phyloP scores from a whole-genome alignment of 2,888 invertebrate species.

The Pollenia labialis region DNA sequence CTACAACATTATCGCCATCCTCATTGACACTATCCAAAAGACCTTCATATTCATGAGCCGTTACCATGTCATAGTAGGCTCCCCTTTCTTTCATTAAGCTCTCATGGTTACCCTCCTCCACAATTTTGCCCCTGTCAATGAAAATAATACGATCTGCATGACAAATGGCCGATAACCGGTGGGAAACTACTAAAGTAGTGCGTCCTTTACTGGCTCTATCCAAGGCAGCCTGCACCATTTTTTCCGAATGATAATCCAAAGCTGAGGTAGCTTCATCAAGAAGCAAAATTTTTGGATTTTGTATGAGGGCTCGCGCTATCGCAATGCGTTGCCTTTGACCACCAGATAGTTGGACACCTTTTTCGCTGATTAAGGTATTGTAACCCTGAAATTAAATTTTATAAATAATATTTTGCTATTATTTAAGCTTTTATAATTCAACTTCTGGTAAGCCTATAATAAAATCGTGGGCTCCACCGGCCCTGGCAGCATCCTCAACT shows the following conservation, averaged over 20 bases:
- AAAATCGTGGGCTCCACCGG: constrained; percentile 91
- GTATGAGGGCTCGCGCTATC: constrained; percentile 92
- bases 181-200: constrained; percentile 91
- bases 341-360: constrained; percentile 92
- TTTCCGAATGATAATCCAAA: constrained; percentile 91
- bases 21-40: constrained; percentile 48
- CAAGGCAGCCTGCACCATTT: constrained; percentile 91
- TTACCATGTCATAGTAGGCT: constrained; percentile 88
- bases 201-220: constrained; percentile 91
- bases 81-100: constrained; percentile 88
- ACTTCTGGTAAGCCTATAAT: constrained; percentile 90
- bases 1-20: constrained; percentile 69
- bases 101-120: constrained; percentile 90
- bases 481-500: constrained; percentile 89
- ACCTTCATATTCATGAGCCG: constrained; percentile 78
- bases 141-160: constrained; percentile 89
- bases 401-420: not conserved
- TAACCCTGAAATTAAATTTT: constrained; percentile 86
- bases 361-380: constrained; percentile 91
- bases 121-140: constrained; percentile 89
- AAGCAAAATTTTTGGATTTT: constrained; percentile 90
- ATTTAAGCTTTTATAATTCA: constrained; percentile 72
- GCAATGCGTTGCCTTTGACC: constrained; percentile 94
- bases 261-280: constrained; percentile 95
- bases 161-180: constrained; percentile 89